phyloP scores from a whole-genome alignment of 1,140 invertebrate genomes.

The Periplaneta americana region DNA sequence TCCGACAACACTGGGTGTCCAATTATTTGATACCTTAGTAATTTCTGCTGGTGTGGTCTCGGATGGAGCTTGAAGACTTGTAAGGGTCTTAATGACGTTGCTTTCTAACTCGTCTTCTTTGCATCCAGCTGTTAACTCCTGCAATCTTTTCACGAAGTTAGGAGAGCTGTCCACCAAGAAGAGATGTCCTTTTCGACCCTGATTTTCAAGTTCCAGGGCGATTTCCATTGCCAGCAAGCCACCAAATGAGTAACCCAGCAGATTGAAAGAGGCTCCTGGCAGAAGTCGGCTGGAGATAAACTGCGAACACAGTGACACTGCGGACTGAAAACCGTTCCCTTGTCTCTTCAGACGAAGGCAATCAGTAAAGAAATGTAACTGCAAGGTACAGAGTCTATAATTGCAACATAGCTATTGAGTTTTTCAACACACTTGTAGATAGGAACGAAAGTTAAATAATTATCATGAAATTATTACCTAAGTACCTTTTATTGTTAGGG shows the following conservation, averaged over 20 bases:
- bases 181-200: conserved; percentile 39
- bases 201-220: conserved; percentile 46
- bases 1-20: not conserved
- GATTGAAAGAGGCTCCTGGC: conserved; percentile 37
- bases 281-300: not conserved
- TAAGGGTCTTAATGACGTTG: not conserved
- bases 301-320: not conserved
- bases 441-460: not conserved
- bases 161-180: conserved; percentile 40
- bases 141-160: conserved; percentile 29
- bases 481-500: too few species aligned
- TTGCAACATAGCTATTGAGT: too few species aligned
- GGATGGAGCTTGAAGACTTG: not conserved
- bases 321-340: not conserved
- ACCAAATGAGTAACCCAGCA: conserved; percentile 63
- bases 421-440: too few species aligned
- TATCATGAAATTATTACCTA: not conserved
- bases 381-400: too few species aligned
- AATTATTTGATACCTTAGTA: not conserved
- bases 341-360: not conserved
- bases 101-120: not conserved
- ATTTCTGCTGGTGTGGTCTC: not conserved
- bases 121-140: not conserved
- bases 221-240: conserved; percentile 49
- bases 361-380: not conserved